A percentile compares a stretch with the other conserved stretches of the same genome.
phyloP scores from a whole-genome alignment of 1,140 invertebrate species.

The Drosophila tsacasi region DNA sequence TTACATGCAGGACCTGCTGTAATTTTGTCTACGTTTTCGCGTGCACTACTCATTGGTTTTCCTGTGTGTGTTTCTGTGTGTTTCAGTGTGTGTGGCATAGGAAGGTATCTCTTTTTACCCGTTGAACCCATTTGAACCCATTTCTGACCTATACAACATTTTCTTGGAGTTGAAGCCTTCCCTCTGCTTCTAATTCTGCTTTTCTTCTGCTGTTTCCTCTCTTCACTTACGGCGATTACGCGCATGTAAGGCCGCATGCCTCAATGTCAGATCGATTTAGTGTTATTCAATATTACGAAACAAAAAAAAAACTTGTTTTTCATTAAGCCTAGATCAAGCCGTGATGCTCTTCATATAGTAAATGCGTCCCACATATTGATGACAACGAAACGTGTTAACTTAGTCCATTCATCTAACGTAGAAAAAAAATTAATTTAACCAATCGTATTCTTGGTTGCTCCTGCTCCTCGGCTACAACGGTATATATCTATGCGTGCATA shows the following conservation, averaged over 20 bases:
- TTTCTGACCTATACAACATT: slow-evolving; percentile 24
- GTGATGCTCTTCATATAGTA: slow-evolving; percentile 41
- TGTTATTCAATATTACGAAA: neutral
- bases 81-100: slow-evolving; percentile 16
- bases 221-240: neutral
- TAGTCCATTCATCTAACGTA: slow-evolving; percentile 6
- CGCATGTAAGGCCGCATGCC: neutral
- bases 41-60: slow-evolving; percentile 20
- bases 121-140: slow-evolving; percentile 7
- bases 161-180: neutral
- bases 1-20: slow-evolving; percentile 50
- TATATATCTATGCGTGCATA: slow-evolving; percentile 22
- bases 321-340: slow-evolving; percentile 34
- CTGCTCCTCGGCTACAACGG: neutral
- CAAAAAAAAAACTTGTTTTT: slow-evolving; percentile 4
- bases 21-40: slow-evolving; percentile 43
- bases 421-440: slow-evolving; percentile 12
- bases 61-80: neutral
- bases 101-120: slow-evolving; percentile 14
- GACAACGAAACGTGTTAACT: slow-evolving; percentile 24
- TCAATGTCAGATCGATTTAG: neutral
- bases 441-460: neutral
- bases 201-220: no score
- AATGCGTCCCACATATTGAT: slow-evolving; percentile 48
- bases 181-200: neutral